Evolutionary conservation across 2,113 vertebrate genomes (phyloP).

Genomic region (Chionomys nivalis): DNA sequence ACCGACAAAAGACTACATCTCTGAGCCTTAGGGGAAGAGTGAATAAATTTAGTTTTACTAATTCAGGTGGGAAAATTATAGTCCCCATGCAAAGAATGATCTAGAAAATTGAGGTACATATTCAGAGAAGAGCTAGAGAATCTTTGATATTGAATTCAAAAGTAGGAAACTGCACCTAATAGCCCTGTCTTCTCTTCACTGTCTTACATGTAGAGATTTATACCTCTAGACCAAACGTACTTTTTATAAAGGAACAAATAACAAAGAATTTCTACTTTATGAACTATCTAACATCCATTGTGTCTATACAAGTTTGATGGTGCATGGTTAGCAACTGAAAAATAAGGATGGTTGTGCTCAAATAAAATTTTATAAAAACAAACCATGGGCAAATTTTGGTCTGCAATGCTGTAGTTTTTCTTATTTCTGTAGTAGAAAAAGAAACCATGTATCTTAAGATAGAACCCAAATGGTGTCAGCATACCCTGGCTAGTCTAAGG

Average conservation of each 20-base stretch:
- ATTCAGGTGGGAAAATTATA: not conserved
- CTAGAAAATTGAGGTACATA: not conserved
- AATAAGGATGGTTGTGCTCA: not conserved
- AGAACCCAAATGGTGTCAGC: not conserved
- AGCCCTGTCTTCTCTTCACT: not conserved
- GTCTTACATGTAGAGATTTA: not conserved
- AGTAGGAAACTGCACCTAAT: not conserved
- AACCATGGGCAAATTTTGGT: not conserved
- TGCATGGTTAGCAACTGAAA: not conserved
- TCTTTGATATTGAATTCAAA: not conserved
- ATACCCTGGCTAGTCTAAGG: not conserved
- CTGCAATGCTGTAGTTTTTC: not conserved
- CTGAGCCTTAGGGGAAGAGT: not conserved
- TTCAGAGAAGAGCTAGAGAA: not conserved
- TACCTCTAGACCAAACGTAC: not conserved
- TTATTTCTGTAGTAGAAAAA: not conserved
- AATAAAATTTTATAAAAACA: slow-evolving; percentile 9
- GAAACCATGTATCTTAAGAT: not conserved
- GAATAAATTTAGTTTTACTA: slow-evolving; percentile 5
- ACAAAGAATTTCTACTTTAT: not conserved
- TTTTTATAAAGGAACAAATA: slow-evolving; percentile 8
- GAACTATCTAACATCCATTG: not conserved
- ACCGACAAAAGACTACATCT: not conserved
- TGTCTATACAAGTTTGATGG: not conserved
- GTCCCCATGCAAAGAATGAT: not conserved